Evolutionary conservation across 2,888 invertebrate species (phyloP), one percentile per base, ranked within the genome.

Genomic region (Holacanthella duospinosa): DNA sequence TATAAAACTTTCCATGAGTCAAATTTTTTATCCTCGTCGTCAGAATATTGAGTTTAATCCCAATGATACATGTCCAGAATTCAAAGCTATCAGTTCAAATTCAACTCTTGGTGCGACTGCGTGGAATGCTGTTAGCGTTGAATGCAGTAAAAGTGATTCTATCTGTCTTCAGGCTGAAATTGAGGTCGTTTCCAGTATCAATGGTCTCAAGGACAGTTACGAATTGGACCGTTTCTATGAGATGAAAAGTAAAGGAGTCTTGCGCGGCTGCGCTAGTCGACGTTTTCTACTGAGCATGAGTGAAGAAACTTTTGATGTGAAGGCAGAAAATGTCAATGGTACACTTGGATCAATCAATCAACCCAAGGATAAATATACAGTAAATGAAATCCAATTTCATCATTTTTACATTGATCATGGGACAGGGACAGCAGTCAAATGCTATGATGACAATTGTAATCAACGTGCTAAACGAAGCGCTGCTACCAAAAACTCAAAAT

Each of bases 391-490:
- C 43, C 68, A 71, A 55, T 68, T 66, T 2, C 72, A 71, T 59
- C 64, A 67, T n/a, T 68, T 72, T 53, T 70, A 67, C 36, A 69
- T 72, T 43, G 70, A 72, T 56, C 69, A 68, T 61, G 68, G 66
- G 27, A 68, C 68, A 24, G 54, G 55, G 53, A 70, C 69, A 61
- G 67, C 69, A 1, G 68, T 69, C 2, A 62, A 63, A 25, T 72
- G 72, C 54, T 66, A 65, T 61, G 55, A 62, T 44, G 68, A 71
- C 61, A 66, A 63, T 55, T 71, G 71, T 29, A 71, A 71, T 64
- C n/a, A n/a, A n/a, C n/a, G n/a, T n/a, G n/a, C n/a, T n/a, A n/a
- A n/a, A n/a, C n/a, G n/a, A n/a, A n/a, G n/a, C n/a, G n/a, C n/a
- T n/a, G n/a, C n/a, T n/a, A n/a, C n/a, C n/a, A n/a, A n/a, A n/a